A percentile compares a stretch with the other conserved stretches of the same genome.
Evolutionary conservation across 2,113 vertebrate genomes (phyloP).

Genomic region (Amphiprion percula): DNA sequence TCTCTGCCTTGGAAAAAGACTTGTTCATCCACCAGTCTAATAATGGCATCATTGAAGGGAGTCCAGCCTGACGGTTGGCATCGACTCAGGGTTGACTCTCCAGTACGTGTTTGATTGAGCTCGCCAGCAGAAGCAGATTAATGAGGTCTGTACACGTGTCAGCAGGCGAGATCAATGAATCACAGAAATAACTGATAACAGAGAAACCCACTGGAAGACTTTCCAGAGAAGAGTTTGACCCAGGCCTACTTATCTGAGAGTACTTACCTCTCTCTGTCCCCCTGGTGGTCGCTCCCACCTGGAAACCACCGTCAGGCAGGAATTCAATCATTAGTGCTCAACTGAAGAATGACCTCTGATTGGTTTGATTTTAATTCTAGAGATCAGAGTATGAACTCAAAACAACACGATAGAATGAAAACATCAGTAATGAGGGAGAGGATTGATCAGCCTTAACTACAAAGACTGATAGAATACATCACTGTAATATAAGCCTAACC

Average conservation of each 20-base stretch:
- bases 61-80: slow-evolving; percentile 35
- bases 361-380: no score
- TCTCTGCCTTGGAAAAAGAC: neutral
- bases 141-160: slow-evolving; percentile 27
- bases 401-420: no score
- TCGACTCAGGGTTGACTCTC: slow-evolving; percentile 16
- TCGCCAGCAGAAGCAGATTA: slow-evolving; percentile 42
- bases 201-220: slow-evolving; percentile 3
- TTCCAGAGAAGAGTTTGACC: slow-evolving; percentile 29
- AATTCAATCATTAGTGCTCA: no score
- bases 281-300: neutral
- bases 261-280: neutral
- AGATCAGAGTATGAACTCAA: no score
- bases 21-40: neutral
- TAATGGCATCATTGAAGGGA: slow-evolving; percentile 28
- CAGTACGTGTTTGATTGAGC: slow-evolving; percentile 48
- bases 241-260: slow-evolving; percentile 11
- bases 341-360: no score
- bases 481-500: no score
- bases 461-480: no score
- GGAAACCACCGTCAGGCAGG: no score
- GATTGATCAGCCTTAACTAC: no score
- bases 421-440: no score
- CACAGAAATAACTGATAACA: slow-evolving; percentile 22
- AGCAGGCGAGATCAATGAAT: slow-evolving; percentile 42